Conservation (phyloP, 2,797 vertebrate species). For the Tauraco hartlaubi region DNA sequence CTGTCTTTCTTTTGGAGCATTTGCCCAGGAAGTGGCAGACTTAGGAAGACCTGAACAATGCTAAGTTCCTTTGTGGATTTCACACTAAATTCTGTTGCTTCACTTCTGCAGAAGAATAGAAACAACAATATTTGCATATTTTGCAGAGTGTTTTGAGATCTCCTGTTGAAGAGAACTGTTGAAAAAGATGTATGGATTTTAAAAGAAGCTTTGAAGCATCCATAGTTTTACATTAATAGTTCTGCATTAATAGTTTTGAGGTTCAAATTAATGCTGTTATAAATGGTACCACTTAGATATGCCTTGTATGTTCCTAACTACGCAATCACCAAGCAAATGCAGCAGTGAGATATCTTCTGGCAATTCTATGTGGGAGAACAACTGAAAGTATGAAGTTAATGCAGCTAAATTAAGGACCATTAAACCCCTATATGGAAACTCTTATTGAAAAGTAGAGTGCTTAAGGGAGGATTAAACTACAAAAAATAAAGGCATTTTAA, state of each 20-base stretch:
- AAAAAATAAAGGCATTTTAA: conserved; percentile 25
- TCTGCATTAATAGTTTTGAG: conserved; percentile 7
- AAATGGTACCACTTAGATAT: conserved; percentile 40
- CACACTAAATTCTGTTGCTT: not conserved
- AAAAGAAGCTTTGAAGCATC: not conserved
- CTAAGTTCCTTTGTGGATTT: not conserved
- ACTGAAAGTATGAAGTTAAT: conserved; percentile 35
- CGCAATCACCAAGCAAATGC: conserved; percentile 16
- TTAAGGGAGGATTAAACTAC: conserved; percentile 3
- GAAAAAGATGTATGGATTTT: not conserved
- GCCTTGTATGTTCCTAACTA: not conserved
- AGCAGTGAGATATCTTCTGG: not conserved
- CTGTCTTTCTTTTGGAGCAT: not conserved
- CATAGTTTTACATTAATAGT: conserved; percentile 1
- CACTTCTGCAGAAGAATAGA: not conserved
- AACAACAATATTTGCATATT: not conserved
- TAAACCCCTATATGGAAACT: conserved; percentile 10
- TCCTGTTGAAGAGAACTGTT: not conserved
- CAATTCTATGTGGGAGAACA: conserved; percentile 35
- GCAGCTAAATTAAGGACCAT: conserved; percentile 55
- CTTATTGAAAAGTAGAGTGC: conserved; percentile 8
- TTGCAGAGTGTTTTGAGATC: not conserved
- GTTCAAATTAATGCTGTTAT: conserved; percentile 28
- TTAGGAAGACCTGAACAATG: not conserved
- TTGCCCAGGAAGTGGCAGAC: not conserved